A percentile compares a stretch with the other conserved stretches of the same genome.
Evolutionary conservation across 2,888 invertebrate genomes (phyloP).

Genomic region (Epirrhoe alternata): DNA sequence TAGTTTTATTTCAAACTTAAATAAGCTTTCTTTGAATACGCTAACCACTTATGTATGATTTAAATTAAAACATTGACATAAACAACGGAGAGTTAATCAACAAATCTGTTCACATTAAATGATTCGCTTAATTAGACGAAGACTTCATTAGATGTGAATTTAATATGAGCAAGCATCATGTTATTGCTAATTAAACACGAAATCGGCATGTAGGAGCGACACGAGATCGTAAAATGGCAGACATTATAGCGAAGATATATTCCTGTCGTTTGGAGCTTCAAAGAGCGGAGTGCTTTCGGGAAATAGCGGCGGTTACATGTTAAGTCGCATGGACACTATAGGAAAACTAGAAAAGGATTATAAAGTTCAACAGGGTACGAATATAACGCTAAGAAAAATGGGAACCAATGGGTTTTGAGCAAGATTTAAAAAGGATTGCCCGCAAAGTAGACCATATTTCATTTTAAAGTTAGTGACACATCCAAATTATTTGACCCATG

Average conservation of each 20-base stretch:
- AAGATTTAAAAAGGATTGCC: too few species aligned
- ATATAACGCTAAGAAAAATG: too few species aligned
- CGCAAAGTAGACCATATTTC: too few species aligned
- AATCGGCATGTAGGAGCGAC: constrained; percentile 12
- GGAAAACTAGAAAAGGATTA: too few species aligned
- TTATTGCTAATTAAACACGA: constrained; percentile 17
- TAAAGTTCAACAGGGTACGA: too few species aligned
- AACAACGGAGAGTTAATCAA: not conserved
- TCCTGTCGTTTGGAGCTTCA: constrained; percentile 23
- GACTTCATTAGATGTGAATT: constrained; percentile 12
- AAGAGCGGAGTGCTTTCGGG: constrained; percentile 4
- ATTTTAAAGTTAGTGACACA: too few species aligned
- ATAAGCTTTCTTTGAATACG: too few species aligned
- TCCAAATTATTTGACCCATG: too few species aligned
- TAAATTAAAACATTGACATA: not conserved
- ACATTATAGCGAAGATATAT: constrained; percentile 19
- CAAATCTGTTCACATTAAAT: not conserved
- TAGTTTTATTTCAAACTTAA: too few species aligned
- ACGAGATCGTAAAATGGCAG: constrained; percentile 12
- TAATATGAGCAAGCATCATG: constrained; percentile 15
- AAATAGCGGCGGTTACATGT: not conserved
- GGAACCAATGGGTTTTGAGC: too few species aligned
- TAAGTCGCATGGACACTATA: too few species aligned
- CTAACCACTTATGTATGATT: too few species aligned
- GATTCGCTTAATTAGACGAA: not conserved